Conservation (phyloP, 2,888 invertebrate species). For the Agrilus cyanescens region DNA sequence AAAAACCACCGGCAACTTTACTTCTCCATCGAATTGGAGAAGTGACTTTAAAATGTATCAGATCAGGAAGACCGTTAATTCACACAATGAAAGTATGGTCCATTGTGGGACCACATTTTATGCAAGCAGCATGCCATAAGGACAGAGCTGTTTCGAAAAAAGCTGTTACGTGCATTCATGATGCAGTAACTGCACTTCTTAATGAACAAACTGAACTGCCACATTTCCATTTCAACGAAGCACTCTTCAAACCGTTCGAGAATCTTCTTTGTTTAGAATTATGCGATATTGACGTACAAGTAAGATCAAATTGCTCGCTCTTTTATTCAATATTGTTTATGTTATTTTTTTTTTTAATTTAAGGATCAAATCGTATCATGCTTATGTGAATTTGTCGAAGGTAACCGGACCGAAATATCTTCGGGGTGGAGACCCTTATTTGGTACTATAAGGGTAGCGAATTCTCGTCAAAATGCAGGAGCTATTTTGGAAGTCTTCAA, state of each 20-base stretch:
- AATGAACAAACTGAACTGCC: conserved; percentile 80
- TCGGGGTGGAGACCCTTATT: conserved; percentile 96
- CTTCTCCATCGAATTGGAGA: conserved; percentile 78
- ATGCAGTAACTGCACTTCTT: conserved; percentile 76
- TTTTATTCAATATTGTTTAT: not conserved
- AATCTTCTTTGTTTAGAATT: conserved; percentile 86
- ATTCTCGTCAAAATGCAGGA: conserved; percentile 52
- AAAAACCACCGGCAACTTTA: conserved; percentile 41
- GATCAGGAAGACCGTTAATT: conserved; percentile 75
- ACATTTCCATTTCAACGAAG: conserved; percentile 93
- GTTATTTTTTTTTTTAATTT: conserved; percentile 19
- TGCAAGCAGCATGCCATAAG: conserved; percentile 90
- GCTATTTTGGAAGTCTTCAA: conserved; percentile 84
- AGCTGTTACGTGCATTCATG: conserved; percentile 85
- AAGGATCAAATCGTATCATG: conserved; percentile 87
- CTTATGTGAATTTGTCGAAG: conserved; percentile 92
- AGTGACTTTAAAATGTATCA: conserved; percentile 74
- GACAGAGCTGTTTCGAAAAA: conserved; percentile 81
- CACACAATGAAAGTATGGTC: conserved; percentile 92
- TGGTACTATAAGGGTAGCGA: conserved; percentile 82
- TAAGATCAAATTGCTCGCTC: conserved; percentile 23
- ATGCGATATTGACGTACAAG: conserved; percentile 88
- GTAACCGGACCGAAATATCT: conserved; percentile 82
- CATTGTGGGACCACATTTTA: conserved; percentile 82
- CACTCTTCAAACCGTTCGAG: conserved; percentile 88